A percentile compares a stretch with the other conserved stretches of the same genome.
Conservation (phyloP, 2,113 vertebrate genomes). For the Gallinago media region DNA sequence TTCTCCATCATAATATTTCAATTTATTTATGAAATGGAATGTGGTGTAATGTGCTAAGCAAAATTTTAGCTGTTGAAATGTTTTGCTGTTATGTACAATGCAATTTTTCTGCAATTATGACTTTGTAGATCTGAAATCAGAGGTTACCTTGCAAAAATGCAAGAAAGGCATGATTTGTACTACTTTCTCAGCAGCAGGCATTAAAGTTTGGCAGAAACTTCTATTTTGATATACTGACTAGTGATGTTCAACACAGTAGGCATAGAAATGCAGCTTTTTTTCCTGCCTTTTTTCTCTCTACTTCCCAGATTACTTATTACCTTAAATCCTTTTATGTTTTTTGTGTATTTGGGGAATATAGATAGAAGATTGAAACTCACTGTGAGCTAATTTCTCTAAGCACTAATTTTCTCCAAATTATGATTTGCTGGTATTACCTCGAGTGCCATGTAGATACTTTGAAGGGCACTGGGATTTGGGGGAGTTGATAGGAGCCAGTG, state of each 20-base stretch:
- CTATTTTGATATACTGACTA: background rate
- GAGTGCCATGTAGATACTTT: background rate
- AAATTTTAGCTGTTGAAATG: constrained; percentile 51
- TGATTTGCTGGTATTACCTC: background rate
- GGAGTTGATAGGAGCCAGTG: background rate
- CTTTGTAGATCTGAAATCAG: constrained; percentile 46
- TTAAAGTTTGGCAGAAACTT: constrained; percentile 45
- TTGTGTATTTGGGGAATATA: constrained; percentile 20
- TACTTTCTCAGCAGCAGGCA: background rate
- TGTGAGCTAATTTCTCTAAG: background rate
- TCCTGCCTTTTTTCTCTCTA: background rate
- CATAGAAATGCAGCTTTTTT: constrained; percentile 10
- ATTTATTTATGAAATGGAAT: constrained; percentile 35
- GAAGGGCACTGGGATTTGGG: background rate
- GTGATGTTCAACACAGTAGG: constrained; percentile 30
- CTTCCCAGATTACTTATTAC: background rate
- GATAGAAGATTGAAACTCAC: background rate
- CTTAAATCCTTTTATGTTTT: constrained; percentile 9
- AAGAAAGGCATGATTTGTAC: constrained; percentile 24
- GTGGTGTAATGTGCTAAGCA: constrained; percentile 34
- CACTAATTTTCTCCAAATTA: background rate
- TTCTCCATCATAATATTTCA: constrained; percentile 39
- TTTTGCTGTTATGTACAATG: constrained; percentile 28
- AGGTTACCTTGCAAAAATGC: constrained; percentile 48
- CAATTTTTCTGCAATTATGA: constrained; percentile 31